Evolutionary conservation across 53 echinoderm and acorn worm genomes (phyloP).

Genomic region (Mesocentrotus franciscanus): DNA sequence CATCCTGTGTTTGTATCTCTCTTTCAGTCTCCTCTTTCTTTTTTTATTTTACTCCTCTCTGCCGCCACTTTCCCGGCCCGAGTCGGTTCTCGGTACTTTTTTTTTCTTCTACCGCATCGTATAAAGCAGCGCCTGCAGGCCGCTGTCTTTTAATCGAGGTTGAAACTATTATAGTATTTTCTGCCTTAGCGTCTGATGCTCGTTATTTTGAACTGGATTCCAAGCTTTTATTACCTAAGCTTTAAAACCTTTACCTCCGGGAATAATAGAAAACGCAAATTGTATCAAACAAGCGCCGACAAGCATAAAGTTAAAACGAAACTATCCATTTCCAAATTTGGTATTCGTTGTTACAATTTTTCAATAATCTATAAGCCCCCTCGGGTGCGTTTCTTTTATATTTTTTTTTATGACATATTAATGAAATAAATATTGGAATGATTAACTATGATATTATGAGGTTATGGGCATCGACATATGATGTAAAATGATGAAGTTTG

Average conservation of each 20-base stretch:
- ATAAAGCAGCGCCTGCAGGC: slow-evolving; percentile 47
- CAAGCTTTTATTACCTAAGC: slow-evolving; percentile 42
- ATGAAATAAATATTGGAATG: slow-evolving; percentile 28
- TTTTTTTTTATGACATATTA: neutral
- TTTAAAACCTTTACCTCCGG: slow-evolving; percentile 50
- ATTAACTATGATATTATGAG: neutral
- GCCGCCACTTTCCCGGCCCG: slow-evolving; percentile 46
- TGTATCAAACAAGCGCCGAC: slow-evolving; percentile 67
- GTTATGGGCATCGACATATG: neutral
- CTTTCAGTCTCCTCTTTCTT: neutral
- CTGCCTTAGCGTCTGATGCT: slow-evolving; percentile 17
- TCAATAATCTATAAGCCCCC: neutral
- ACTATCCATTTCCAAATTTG: slow-evolving; percentile 54
- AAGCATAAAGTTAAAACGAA: slow-evolving; percentile 25
- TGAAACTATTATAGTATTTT: slow-evolving; percentile 59
- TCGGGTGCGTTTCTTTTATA: neutral
- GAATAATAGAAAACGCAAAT: slow-evolving; percentile 70
- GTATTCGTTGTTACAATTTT: slow-evolving; percentile 46
- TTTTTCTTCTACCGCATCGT: slow-evolving; percentile 2
- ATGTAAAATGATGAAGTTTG: neutral
- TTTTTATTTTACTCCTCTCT: slow-evolving; percentile 27
- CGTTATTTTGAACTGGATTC: slow-evolving; percentile 57
- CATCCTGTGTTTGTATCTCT: slow-evolving; percentile 12
- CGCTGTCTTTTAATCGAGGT: slow-evolving; percentile 61
- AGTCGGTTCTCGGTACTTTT: slow-evolving; percentile 64